phyloP scores from a whole-genome alignment of 2,797 vertebrate species.

The Poecilia velifera region DNA sequence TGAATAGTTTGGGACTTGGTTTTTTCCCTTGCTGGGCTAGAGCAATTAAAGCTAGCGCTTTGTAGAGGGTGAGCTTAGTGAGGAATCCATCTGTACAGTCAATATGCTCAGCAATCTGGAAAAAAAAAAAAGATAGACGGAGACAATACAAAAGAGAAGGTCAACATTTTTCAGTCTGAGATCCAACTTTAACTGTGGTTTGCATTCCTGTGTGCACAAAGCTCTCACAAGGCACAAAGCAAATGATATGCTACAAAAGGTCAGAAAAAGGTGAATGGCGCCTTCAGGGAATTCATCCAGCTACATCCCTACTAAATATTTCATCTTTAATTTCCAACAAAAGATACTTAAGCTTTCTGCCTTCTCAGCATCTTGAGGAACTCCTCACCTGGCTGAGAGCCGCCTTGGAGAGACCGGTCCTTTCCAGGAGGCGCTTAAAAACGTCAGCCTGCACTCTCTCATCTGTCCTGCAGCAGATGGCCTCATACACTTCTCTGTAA shows the following conservation, averaged over 20 bases:
- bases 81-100: slow-evolving; percentile 78
- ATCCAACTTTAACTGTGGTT: slow-evolving; percentile 50
- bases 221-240: slow-evolving; percentile 41
- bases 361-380: not conserved
- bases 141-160: slow-evolving; percentile 40
- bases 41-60: slow-evolving; percentile 81
- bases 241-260: slow-evolving; percentile 20
- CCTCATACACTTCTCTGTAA: slow-evolving; percentile 84
- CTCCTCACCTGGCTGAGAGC: slow-evolving; percentile 77
- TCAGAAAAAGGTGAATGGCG: slow-evolving; percentile 41
- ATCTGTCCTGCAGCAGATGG: slow-evolving; percentile 78
- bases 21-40: slow-evolving; percentile 84
- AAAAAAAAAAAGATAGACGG: slow-evolving; percentile 25
- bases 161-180: slow-evolving; percentile 16
- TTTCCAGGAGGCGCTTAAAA: slow-evolving; percentile 81
- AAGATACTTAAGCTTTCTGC: not conserved
- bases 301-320: not conserved
- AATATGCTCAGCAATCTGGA: slow-evolving; percentile 80
- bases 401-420: slow-evolving; percentile 71
- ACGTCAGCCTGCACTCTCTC: slow-evolving; percentile 80
- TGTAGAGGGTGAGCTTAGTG: slow-evolving; percentile 81
- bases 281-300: not conserved
- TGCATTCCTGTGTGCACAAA: slow-evolving; percentile 56
- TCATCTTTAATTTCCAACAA: not conserved
- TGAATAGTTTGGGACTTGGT: slow-evolving; percentile 80